Evolutionary conservation across 1,140 invertebrate genomes (phyloP).

Genomic region (Rhynchophorus ferrugineus): DNA sequence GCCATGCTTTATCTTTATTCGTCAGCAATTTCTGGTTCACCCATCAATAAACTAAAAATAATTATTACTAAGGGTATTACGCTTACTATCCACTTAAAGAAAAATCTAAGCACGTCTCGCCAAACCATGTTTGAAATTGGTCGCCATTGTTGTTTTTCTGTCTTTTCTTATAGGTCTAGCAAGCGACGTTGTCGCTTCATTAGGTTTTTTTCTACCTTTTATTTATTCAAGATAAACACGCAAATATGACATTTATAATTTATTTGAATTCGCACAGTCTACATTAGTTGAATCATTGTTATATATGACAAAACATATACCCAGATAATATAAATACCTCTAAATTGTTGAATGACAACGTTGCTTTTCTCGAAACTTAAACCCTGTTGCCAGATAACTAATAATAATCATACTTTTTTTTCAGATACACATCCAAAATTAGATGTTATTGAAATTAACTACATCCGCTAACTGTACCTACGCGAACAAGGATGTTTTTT

Average conservation of each 20-base stretch:
- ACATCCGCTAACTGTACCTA: not conserved
- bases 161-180: not conserved
- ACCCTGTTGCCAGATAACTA: not conserved
- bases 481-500: not conserved
- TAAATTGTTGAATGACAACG: not conserved
- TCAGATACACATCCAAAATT: not conserved
- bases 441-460: not conserved
- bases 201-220: too few relatives aligned
- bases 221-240: too few relatives aligned
- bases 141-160: not conserved
- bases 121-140: not conserved
- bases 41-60: too few relatives aligned
- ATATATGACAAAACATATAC: too few relatives aligned
- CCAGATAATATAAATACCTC: not conserved
- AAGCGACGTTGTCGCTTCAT: too few relatives aligned
- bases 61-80: too few relatives aligned
- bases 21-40: constrained; percentile 11
- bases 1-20: not conserved
- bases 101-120: too few relatives aligned
- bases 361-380: too few relatives aligned
- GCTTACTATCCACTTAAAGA: too few relatives aligned
- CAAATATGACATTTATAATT: too few relatives aligned
- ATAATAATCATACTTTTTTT: not conserved
- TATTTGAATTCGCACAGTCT: too few relatives aligned
- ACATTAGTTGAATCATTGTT: too few relatives aligned